A percentile compares a stretch with the other conserved stretches of the same genome.
phyloP scores from a whole-genome alignment of 2,797 vertebrate genomes.

The Falco naumanni region DNA sequence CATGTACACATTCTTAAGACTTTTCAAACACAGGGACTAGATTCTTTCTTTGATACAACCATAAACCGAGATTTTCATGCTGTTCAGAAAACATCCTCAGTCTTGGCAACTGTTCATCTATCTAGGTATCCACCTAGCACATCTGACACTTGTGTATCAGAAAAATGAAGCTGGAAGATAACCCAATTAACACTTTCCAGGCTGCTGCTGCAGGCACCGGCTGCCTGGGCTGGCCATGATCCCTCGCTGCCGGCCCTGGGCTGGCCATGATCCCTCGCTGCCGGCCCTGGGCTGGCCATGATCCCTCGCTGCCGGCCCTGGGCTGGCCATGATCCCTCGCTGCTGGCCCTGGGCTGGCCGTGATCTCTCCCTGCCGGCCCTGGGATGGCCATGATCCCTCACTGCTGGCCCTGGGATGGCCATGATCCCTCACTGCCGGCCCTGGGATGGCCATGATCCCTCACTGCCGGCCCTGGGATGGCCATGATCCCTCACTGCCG shows the following conservation, averaged over 20 bases:
- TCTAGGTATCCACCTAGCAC: neutral
- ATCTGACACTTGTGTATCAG: neutral
- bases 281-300: too few relatives aligned
- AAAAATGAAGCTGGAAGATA: neutral
- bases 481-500: too few relatives aligned
- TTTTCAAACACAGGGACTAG: neutral
- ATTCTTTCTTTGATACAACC: neutral
- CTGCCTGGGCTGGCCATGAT: neutral
- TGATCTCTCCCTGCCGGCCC: too few relatives aligned
- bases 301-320: too few relatives aligned
- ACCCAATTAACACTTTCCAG: neutral
- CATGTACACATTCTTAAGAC: neutral
- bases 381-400: too few relatives aligned
- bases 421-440: too few relatives aligned
- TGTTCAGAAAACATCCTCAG: neutral
- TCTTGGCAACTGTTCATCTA: neutral
- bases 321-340: too few relatives aligned
- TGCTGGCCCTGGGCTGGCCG: too few relatives aligned
- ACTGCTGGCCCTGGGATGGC: too few relatives aligned
- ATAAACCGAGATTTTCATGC: neutral
- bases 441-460: too few relatives aligned
- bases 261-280: too few relatives aligned
- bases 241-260: neutral
- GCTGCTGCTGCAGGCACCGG: accelerated
- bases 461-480: too few relatives aligned